These are phyloP conservation scores for Gnathonemus longibarbis DNA, from an alignment of 2,113 vertebrate species.

Conservation along the genomic window DNA sequence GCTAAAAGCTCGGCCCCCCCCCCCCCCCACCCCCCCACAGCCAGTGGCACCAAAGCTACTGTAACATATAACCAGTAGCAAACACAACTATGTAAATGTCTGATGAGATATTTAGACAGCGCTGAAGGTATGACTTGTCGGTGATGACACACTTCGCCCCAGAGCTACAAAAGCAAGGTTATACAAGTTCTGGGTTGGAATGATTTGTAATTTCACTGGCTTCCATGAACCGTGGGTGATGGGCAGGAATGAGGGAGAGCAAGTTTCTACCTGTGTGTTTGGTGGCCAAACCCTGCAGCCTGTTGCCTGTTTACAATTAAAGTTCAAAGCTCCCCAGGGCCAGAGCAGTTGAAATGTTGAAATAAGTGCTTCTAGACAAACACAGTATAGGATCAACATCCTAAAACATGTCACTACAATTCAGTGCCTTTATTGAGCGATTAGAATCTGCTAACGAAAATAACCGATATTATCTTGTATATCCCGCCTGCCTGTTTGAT, in stretches of 20 bases:
- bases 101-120: not conserved
- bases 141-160: not conserved
- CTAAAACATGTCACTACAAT: conserved; percentile 36
- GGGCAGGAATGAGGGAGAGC: conserved; percentile 11
- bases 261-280: conserved; percentile 7
- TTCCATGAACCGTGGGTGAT: not conserved
- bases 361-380: not conserved
- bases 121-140: not conserved
- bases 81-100: not conserved
- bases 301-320: conserved; percentile 13
- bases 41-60: not conserved
- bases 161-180: not conserved
- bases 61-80: not conserved
- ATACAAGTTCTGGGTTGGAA: conserved; percentile 3
- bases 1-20: too few relatives aligned
- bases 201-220: not conserved
- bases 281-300: not conserved
- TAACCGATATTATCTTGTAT: not conserved
- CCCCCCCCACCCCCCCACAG: not conserved
- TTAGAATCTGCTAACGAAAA: not conserved
- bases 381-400: conserved; percentile 38
- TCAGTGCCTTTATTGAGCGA: conserved; percentile 4
- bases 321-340: not conserved
- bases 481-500: not conserved
- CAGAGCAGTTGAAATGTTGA: not conserved